Evolutionary conservation across 2,797 vertebrate species (phyloP).

Genomic region (Xyrichtys novacula): DNA sequence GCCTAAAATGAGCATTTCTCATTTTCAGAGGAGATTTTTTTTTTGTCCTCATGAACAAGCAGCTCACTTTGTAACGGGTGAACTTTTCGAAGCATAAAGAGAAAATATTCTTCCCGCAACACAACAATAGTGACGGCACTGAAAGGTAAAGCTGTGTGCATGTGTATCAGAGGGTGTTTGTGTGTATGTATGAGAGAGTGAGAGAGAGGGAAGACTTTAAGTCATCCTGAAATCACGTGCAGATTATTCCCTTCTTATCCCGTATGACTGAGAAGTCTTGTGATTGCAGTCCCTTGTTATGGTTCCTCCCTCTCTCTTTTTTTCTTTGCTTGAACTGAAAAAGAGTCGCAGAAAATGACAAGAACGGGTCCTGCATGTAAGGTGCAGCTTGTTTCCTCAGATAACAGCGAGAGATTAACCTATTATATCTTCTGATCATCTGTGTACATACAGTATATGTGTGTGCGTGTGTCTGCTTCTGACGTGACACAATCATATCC

Average conservation of each 20-base stretch:
- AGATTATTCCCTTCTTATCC: conserved; percentile 60
- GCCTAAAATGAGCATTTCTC: conserved; percentile 20
- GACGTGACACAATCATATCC: conserved; percentile 24
- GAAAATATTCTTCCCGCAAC: not conserved
- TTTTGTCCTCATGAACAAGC: not conserved
- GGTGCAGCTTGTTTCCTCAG: conserved; percentile 68
- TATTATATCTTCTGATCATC: conserved; percentile 69
- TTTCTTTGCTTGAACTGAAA: not conserved
- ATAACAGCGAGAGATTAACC: conserved; percentile 65
- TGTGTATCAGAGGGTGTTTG: not conserved
- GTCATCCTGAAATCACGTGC: conserved; percentile 65
- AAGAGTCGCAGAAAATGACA: conserved; percentile 47
- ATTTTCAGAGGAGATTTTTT: conserved; percentile 5
- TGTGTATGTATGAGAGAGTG: conserved; percentile 4
- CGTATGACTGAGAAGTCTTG: conserved; percentile 61
- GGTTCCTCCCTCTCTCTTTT: not conserved
- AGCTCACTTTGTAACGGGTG: not conserved
- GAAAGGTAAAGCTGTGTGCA: conserved; percentile 4
- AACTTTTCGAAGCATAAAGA: not conserved
- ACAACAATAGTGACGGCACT: not conserved
- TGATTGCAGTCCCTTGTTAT: conserved; percentile 61
- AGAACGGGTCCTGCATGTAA: conserved; percentile 39
- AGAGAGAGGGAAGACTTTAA: conserved; percentile 15
- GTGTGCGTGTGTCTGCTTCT: conserved; percentile 29
- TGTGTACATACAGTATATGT: conserved; percentile 23